phyloP scores from a whole-genome alignment of 2,888 invertebrate species.

The Glaucopsyche alexis region DNA sequence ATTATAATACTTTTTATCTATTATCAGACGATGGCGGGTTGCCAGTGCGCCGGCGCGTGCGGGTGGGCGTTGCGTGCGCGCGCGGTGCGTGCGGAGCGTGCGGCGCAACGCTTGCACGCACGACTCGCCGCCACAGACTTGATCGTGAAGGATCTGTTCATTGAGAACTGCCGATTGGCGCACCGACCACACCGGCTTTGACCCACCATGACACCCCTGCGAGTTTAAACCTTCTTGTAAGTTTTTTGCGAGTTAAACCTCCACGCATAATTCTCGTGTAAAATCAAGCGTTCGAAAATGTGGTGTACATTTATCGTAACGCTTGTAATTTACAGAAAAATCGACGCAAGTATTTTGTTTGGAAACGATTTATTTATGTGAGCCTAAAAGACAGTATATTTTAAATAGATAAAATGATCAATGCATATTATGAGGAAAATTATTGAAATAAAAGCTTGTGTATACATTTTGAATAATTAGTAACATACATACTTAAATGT shows the following conservation, averaged over 20 bases:
- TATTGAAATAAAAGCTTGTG: neutral
- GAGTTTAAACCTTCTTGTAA: neutral
- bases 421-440: neutral
- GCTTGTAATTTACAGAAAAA: neutral
- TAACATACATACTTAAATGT: neutral
- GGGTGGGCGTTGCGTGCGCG: conserved; percentile 51
- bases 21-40: conserved; percentile 75
- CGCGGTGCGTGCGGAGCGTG: conserved; percentile 85
- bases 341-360: no score
- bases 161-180: conserved; percentile 90
- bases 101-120: conserved; percentile 77
- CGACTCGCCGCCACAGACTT: conserved; percentile 69
- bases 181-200: conserved; percentile 76
- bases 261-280: neutral
- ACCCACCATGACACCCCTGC: conserved; percentile 58
- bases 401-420: neutral
- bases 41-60: conserved; percentile 80
- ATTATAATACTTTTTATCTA: neutral
- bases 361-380: neutral
- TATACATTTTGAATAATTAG: neutral
- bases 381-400: neutral
- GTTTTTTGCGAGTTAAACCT: neutral
- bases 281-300: neutral
- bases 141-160: conserved; percentile 89
- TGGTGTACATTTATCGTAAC: neutral